These are phyloP conservation scores for Brachypterus glaber DNA, from an alignment of 2,888 invertebrate genomes.

Conservation along the genomic window DNA sequence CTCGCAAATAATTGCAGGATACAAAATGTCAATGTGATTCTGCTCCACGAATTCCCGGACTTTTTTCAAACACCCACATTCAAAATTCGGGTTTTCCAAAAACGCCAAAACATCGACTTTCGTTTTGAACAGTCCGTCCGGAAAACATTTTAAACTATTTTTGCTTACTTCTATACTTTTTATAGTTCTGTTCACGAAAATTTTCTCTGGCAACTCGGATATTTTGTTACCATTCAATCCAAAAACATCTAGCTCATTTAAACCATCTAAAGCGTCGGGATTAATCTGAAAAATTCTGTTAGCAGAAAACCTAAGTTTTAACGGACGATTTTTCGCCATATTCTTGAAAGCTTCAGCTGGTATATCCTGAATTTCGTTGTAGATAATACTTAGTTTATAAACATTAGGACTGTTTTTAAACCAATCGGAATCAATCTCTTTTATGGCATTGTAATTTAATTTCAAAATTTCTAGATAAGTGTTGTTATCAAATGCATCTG, in stretches of 20 bases:
- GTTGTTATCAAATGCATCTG: conserved; percentile 30
- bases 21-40: conserved; percentile 24
- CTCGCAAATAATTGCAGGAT: conserved; percentile 28
- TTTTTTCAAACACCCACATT: conserved; percentile 30
- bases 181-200: conserved; percentile 27
- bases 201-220: conserved; percentile 20
- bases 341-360: conserved; percentile 27
- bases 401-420: conserved; percentile 29
- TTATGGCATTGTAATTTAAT: conserved; percentile 28
- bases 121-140: conserved; percentile 21
- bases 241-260: conserved; percentile 22
- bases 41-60: conserved; percentile 27
- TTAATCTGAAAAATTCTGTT: conserved; percentile 28
- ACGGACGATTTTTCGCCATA: conserved; percentile 22
- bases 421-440: conserved; percentile 28
- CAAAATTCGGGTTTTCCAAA: conserved; percentile 27
- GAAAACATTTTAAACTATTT: conserved; percentile 29
- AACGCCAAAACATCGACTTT: conserved; percentile 25
- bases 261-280: conserved; percentile 23
- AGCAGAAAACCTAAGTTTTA: conserved; percentile 29
- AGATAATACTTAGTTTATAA: conserved; percentile 28
- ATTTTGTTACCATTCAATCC: conserved; percentile 30
- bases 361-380: conserved; percentile 26
- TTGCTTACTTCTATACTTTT: conserved; percentile 26
- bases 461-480: conserved; percentile 29